phyloP scores from a whole-genome alignment of 1,140 invertebrate genomes.

The Aphidius ervi region DNA sequence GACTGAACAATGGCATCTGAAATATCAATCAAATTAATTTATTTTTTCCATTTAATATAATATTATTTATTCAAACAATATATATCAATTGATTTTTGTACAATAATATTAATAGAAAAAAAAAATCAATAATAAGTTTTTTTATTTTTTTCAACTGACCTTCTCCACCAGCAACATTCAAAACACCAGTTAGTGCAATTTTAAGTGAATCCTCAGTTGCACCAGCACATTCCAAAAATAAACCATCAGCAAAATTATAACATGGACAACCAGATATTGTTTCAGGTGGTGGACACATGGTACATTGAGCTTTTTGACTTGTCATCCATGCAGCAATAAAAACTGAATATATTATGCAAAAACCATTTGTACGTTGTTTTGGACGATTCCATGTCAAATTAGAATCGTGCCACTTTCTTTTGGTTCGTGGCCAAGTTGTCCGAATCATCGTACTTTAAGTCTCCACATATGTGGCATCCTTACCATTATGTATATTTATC shows the following conservation, averaged over 20 bases:
- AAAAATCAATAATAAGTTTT: too few species aligned
- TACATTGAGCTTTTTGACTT: conserved; percentile 29
- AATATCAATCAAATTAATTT: too few species aligned
- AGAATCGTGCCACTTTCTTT: conserved; percentile 35
- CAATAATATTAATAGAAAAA: too few species aligned
- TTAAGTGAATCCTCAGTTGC: conserved; percentile 56
- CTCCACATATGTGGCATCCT: conserved; percentile 31
- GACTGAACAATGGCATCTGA: conserved; percentile 63
- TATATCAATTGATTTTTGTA: too few species aligned
- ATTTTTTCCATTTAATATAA: too few species aligned
- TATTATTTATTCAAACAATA: too few species aligned
- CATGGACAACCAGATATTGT: conserved; percentile 67
- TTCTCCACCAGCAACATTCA: conserved; percentile 32
- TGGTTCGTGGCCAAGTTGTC: conserved; percentile 38
- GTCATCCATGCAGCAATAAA: conserved; percentile 33
- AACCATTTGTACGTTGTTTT: conserved; percentile 23
- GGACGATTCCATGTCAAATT: conserved; percentile 14
- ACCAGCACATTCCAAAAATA: conserved; percentile 83
- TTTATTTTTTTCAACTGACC: conserved; percentile 24
- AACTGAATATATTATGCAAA: conserved; percentile 36
- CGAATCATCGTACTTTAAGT: conserved; percentile 37
- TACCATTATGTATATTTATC: conserved; percentile 3
- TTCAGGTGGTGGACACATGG: conserved; percentile 44
- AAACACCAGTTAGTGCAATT: conserved; percentile 33
- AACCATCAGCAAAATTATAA: conserved; percentile 85